Percentiles rank a stretch among this genome's conserved stretches.
These are phyloP conservation scores for Pasiphila rectangulata DNA, from an alignment of 2,888 invertebrate species.

Conservation along the genomic window DNA sequence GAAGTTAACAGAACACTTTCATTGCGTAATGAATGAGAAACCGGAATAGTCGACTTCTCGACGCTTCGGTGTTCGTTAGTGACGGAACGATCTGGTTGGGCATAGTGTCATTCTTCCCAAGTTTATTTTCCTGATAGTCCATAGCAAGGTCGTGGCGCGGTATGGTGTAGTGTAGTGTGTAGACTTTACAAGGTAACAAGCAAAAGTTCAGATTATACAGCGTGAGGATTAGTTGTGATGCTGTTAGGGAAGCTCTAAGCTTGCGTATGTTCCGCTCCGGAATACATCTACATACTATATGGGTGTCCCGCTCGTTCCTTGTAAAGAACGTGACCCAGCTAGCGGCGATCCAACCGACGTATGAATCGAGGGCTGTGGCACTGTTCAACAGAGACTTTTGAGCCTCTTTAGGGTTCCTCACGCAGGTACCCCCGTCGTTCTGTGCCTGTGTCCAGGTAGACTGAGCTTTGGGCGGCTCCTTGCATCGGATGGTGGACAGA, in stretches of 20 bases:
- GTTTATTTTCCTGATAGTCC: too few species aligned
- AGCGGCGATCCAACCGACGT: slow-evolving; percentile 71
- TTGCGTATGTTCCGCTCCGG: too few species aligned
- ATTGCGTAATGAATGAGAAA: slow-evolving; percentile 80
- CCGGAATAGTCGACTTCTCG: too few species aligned
- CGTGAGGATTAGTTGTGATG: slow-evolving; percentile 28
- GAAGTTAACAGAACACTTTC: slow-evolving; percentile 68
- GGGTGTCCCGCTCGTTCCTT: slow-evolving; percentile 61
- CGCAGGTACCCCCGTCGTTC: slow-evolving; percentile 53
- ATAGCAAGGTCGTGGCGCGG: too few species aligned
- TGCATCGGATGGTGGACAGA: slow-evolving; percentile 65
- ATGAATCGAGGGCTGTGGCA: slow-evolving; percentile 70
- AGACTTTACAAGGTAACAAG: too few species aligned
- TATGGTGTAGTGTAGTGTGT: too few species aligned
- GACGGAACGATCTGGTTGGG: too few species aligned
- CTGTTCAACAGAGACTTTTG: slow-evolving; percentile 60
- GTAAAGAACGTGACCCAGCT: slow-evolving; percentile 72
- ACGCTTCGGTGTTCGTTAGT: too few species aligned
- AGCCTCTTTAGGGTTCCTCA: slow-evolving; percentile 56
- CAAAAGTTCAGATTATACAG: not conserved
- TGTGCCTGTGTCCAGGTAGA: slow-evolving; percentile 29
- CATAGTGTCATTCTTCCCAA: too few species aligned
- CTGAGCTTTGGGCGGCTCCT: slow-evolving; percentile 51
- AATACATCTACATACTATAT: slow-evolving; percentile 61
- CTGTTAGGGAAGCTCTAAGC: slow-evolving; percentile 11